These are phyloP conservation scores for Amphipyra tragopoginis DNA, from an alignment of 2,888 invertebrate species.

Conservation along the genomic window DNA sequence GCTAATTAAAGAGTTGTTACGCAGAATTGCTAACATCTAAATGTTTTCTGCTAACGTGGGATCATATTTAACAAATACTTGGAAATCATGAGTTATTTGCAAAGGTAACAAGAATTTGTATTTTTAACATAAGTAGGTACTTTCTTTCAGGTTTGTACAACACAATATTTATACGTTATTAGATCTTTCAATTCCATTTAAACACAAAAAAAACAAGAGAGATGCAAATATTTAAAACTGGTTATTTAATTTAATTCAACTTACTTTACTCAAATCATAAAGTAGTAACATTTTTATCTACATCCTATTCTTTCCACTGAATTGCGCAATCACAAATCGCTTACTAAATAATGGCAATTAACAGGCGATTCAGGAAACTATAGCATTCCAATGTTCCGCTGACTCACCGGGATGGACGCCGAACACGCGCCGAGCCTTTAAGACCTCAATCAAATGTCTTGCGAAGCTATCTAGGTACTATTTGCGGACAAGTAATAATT, in stretches of 20 bases:
- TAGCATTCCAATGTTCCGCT: constrained; percentile 75
- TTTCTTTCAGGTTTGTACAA: no score
- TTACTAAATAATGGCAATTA: constrained; percentile 64
- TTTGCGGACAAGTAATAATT: constrained; percentile 59
- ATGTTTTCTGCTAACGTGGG: constrained; percentile 46
- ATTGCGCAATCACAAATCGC: constrained; percentile 24
- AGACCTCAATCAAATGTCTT: constrained; percentile 58
- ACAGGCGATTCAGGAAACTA: constrained; percentile 77
- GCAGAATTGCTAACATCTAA: constrained; percentile 54
- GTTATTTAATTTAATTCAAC: no score
- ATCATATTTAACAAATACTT: constrained; percentile 42
- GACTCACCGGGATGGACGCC: constrained; percentile 62
- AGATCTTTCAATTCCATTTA: no score
- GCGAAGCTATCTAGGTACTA: constrained; percentile 42
- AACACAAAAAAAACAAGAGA: no score
- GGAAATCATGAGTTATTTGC: constrained; percentile 21
- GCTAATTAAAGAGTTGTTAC: constrained; percentile 64
- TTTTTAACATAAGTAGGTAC: not conserved
- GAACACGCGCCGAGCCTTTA: constrained; percentile 43
- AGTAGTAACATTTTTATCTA: not conserved
- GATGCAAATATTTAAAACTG: no score
- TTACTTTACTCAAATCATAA: not conserved
- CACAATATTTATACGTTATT: no score
- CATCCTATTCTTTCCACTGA: constrained; percentile 8
- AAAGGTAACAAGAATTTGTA: constrained; percentile 13